Evolutionary conservation across 1,140 invertebrate species (phyloP).

Genomic region (Cataglyphis hispanica): DNA sequence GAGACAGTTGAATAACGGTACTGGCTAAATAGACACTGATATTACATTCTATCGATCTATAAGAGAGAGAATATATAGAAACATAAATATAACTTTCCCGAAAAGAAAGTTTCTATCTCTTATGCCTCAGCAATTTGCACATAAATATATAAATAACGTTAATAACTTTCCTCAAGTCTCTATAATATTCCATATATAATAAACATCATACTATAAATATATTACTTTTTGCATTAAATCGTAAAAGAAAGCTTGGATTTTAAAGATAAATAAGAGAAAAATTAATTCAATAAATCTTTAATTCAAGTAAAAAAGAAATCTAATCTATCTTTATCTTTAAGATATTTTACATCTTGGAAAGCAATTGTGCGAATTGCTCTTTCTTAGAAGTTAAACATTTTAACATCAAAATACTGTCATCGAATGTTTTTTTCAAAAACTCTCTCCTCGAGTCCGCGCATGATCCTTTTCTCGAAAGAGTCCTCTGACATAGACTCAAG

Average conservation of each 20-base stretch:
- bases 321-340: no score
- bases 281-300: neutral
- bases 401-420: conserved; percentile 45
- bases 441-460: neutral
- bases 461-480: conserved; percentile 35
- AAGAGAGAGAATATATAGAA: neutral
- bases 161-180: conserved; percentile 46
- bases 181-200: conserved; percentile 9
- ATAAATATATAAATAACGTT: conserved; percentile 13
- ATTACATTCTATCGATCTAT: neutral
- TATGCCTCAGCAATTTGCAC: neutral
- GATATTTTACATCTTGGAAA: neutral
- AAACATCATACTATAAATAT: neutral
- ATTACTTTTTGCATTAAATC: neutral
- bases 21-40: neutral
- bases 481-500: neutral
- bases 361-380: neutral
- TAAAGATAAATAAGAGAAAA: neutral
- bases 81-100: conserved; percentile 28
- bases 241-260: neutral
- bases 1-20: neutral
- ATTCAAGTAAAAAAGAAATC: neutral
- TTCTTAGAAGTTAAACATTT: neutral
- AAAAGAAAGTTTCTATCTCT: conserved; percentile 21
- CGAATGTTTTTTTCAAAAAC: conserved; percentile 35